phyloP scores from a whole-genome alignment of 2,797 vertebrate genomes.

The Neomorphus geoffroyi region DNA sequence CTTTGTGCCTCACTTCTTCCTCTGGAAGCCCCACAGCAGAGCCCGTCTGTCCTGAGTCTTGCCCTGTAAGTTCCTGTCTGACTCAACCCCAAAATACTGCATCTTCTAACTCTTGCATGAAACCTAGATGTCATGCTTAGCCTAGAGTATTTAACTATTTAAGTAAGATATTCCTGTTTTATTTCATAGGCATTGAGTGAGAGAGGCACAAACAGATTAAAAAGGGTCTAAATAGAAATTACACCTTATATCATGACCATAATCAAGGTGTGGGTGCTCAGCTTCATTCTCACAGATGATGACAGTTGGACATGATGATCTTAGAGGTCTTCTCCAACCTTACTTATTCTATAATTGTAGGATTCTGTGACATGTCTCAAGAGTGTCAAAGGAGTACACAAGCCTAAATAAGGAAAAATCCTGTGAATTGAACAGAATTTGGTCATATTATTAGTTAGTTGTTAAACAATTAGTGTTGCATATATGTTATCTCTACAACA shows the following conservation, averaged over 20 bases:
- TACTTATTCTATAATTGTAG: too few species aligned
- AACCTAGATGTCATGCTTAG: neutral
- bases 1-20: neutral
- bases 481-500: neutral
- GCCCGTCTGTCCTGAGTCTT: neutral
- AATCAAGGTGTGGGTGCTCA: neutral
- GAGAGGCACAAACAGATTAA: neutral
- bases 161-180: neutral
- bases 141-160: neutral
- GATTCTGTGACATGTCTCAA: too few species aligned
- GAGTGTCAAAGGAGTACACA: neutral
- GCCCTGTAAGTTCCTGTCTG: neutral
- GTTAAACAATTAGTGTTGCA: neutral
- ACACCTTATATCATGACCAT: neutral
- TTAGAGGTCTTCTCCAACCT: too few species aligned
- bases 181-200: neutral
- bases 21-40: neutral
- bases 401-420: neutral
- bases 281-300: neutral
- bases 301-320: too few species aligned
- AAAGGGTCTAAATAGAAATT: neutral
- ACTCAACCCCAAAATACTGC: neutral
- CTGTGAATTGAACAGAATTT: neutral
- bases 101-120: neutral
- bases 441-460: neutral